Evolutionary conservation across 64 coral and sea anemone genomes (phyloP), one percentile per base, ranked within the genome.

Genomic region (Actinia tenebrosa): DNA sequence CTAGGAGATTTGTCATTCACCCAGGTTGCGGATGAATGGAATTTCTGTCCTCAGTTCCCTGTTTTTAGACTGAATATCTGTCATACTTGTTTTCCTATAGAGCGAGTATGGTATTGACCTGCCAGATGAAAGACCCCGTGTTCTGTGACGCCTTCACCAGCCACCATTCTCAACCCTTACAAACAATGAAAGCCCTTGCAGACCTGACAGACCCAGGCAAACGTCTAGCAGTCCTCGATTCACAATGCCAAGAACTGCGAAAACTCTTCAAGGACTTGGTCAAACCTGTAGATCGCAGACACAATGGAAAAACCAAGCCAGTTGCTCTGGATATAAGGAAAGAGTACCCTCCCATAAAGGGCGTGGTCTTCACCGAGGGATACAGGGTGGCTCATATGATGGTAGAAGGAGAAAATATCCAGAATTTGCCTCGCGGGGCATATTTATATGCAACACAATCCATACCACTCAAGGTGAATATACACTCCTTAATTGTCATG

Each of bases 251-350:
- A n/a, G 90, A 99, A 82, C 77, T 99, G 42, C 97, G 97, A 25
- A 95, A 85, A 64, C 87, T 99, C 50, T 99, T 95, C 89, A 99
- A 99, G 47, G 97, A 99, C 53, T 98, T 94, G 20, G 88, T 95
- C 46, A 90, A 92, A 59, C 97, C 97, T 20, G 56, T 80, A 44
- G 71, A 92, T 37, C 85, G 50, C 78, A 66, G 64, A 82, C 84
- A 19, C 26, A 77, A 15, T 60, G 91, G 64, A 84, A 66, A 52
- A 13, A 37, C 71, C 6, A 93, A 84, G 72, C 88, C 83, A 52
- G 86, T 93, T 69, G 42, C 78, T 50, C 69, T 97, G 23, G 94
- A 97, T 53, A 44, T 89, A 9, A 86, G 71, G 37, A 84, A 87
- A 19, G n/a, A 54, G 3, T 93, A 85, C 75, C 94, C 94, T 66